Base-by-base conservation (phyloP, 2,113 vertebrate genomes). In the Gopherus evgoodei region DNA sequence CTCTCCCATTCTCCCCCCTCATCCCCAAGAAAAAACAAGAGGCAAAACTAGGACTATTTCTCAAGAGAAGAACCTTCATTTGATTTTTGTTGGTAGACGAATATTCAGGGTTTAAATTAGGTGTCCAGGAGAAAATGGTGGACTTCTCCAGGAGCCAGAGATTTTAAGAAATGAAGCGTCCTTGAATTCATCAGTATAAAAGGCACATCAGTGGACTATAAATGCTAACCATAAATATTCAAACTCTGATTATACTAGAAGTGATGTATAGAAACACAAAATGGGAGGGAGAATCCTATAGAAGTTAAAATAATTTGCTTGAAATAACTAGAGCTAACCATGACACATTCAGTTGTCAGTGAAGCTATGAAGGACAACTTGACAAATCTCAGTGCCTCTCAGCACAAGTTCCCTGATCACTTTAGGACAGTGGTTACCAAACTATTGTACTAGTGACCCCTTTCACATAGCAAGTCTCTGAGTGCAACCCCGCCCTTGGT, bases 181-280 rank as follows among this genome's bases (percentile, higher is more conserved):
- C 98, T 98, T 98, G 98, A 98, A 98, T 98, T 98, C 98, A 98
- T 98, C 98, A 98, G 98, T 86, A 97, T 97, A 98, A 98, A 98
- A 98, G 97, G 97, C 97, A 97, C 53, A 95, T 96, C 92, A 96
- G 96, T 98, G 98, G 98, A 98, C 98, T 98, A 98, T 98, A 98
- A 98, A 98, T 98, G 98, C 98, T 86, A 94, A 4, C 86, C 91
- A 98, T 98, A 97, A 98, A 98, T 98, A 98, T 98, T 98, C 98
- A 98, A 97, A 97, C 53, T 72, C 86, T 52, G 16, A 52, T 52
- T 52, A 53, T 53, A 21, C 52, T 53, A 98, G 98, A 98, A 98
- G 96, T 97, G 98, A 97, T 96, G 97, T 96, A 96, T 97, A 97
- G 97, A 94, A 93, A 35, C 42, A 97, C 95, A 98, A 97, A 98